Evolutionary conservation across 2,797 vertebrate genomes (phyloP).

Genomic region (Tolypeutes matacus): DNA sequence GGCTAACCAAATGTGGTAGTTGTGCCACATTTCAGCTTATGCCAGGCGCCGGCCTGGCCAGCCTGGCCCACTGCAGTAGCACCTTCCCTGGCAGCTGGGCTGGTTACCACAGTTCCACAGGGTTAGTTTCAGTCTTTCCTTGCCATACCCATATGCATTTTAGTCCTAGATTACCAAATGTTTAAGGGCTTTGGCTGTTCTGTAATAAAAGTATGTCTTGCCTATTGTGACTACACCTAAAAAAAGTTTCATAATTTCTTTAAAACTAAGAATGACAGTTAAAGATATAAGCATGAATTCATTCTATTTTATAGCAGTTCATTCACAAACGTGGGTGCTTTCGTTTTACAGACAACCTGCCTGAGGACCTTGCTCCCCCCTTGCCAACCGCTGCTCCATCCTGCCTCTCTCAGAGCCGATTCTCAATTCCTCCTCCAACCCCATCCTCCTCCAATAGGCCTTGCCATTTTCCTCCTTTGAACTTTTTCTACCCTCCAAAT

Average conservation of each 20-base stretch:
- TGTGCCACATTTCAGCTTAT: background rate
- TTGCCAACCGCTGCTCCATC: too few species aligned
- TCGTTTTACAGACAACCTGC: background rate
- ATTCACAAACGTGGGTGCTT: background rate
- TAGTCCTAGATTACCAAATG: background rate
- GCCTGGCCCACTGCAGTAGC: background rate
- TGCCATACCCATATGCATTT: background rate
- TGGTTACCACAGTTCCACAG: background rate
- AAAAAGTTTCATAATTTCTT: constrained; percentile 2
- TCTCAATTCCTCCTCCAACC: background rate
- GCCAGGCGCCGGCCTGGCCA: background rate
- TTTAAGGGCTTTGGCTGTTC: background rate
- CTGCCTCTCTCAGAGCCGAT: background rate
- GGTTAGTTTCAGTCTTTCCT: background rate
- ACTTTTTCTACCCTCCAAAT: background rate
- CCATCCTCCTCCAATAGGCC: background rate
- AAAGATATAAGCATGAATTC: background rate
- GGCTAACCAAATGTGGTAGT: too few species aligned
- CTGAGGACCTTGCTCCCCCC: accelerated
- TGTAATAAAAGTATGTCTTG: background rate
- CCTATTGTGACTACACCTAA: background rate
- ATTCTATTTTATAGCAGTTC: background rate
- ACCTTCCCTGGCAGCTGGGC: background rate
- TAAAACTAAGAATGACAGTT: background rate
- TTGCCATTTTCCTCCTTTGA: background rate